phyloP scores from a whole-genome alignment of 2,113 vertebrate genomes.

The Marmota monax region DNA sequence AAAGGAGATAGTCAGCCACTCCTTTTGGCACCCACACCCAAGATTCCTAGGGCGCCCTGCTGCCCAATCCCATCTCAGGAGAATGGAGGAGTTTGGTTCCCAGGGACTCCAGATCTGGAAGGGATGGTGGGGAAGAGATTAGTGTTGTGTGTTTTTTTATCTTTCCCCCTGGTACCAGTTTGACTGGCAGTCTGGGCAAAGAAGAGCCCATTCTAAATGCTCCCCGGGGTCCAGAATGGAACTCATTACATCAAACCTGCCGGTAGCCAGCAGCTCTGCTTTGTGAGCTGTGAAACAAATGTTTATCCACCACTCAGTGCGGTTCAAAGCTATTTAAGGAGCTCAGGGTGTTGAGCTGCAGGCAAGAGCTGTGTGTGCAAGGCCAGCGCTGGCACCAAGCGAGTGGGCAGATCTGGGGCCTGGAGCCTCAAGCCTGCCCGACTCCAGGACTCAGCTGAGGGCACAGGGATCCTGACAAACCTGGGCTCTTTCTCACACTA shows the following conservation, averaged over 20 bases:
- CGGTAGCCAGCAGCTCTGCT: constrained; percentile 88
- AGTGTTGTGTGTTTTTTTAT: neutral
- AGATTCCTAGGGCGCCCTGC: neutral
- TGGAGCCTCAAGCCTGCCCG: neutral
- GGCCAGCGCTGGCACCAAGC: constrained; percentile 45
- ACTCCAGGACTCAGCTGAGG: neutral
- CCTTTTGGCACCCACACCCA: neutral
- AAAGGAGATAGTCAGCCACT: neutral
- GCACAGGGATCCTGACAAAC: accelerated
- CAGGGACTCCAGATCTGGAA: constrained; percentile 65
- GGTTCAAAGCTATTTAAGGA: constrained; percentile 86
- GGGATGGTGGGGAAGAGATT: constrained; percentile 74
- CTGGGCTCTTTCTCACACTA: neutral
- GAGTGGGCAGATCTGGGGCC: neutral
- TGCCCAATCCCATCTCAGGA: neutral
- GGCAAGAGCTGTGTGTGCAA: constrained; percentile 61
- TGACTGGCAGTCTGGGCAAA: constrained; percentile 89
- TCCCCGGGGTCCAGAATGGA: constrained; percentile 88
- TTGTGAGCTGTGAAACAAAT: constrained; percentile 92
- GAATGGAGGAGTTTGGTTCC: constrained; percentile 36
- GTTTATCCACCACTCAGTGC: constrained; percentile 89
- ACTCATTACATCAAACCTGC: constrained; percentile 88
- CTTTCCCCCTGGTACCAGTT: constrained; percentile 67
- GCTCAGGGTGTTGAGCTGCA: constrained; percentile 80
- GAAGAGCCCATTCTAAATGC: constrained; percentile 86